phyloP scores from a whole-genome alignment of 2,113 vertebrate species.

The Ahaetulla prasina region DNA sequence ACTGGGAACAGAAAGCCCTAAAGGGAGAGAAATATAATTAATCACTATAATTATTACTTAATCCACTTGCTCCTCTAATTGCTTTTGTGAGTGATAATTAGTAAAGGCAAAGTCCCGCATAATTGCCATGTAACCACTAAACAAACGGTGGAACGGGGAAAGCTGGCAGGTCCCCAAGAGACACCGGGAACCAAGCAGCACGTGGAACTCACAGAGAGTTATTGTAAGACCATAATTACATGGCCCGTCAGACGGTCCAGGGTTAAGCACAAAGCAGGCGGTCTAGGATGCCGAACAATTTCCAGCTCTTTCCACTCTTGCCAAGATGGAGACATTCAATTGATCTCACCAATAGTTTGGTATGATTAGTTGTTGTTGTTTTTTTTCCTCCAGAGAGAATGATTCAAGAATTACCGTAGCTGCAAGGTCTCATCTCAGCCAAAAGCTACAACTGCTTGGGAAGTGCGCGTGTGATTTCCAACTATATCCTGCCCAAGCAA shows the following conservation, averaged over 20 bases:
- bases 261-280: not conserved
- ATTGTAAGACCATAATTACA: not conserved
- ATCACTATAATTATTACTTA: slow-evolving; percentile 33
- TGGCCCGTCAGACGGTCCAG: not conserved
- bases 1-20: slow-evolving; percentile 11
- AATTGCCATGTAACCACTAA: slow-evolving; percentile 25
- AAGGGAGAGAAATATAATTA: slow-evolving; percentile 14
- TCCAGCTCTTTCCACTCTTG: not conserved
- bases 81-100: slow-evolving; percentile 19
- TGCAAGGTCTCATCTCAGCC: not conserved
- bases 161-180: slow-evolving; percentile 8
- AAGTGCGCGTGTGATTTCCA: not conserved
- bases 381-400: not conserved
- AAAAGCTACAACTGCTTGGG: not conserved
- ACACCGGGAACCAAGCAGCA: not conserved
- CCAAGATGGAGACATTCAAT: not conserved
- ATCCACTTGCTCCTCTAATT: slow-evolving; percentile 23
- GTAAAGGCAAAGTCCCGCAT: slow-evolving; percentile 7
- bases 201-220: not conserved
- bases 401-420: not conserved
- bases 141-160: slow-evolving; percentile 11
- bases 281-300: not conserved
- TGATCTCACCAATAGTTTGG: not conserved
- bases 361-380: not conserved
- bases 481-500: not conserved